Evolutionary conservation across 1,140 invertebrate species (phyloP).

Genomic region (Conus betulinus): DNA sequence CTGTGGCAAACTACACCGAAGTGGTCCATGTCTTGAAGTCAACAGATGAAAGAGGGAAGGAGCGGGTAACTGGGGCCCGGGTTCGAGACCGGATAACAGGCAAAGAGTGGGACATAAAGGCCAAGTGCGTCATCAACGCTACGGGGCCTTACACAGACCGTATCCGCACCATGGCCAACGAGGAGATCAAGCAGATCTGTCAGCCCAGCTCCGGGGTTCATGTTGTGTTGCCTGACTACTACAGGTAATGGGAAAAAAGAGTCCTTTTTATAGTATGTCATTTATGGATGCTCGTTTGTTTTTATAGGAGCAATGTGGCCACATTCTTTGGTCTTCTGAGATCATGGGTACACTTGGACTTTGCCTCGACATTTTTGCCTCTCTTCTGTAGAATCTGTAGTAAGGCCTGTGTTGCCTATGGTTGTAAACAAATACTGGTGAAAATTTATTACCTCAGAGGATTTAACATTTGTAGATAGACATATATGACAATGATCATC

Average conservation of each 20-base stretch:
- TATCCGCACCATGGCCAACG: constrained; percentile 97
- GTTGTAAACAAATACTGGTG: no score
- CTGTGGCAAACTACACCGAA: constrained; percentile 94
- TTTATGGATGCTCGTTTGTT: no score
- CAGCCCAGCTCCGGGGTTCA: constrained; percentile 98
- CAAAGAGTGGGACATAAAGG: constrained; percentile 90
- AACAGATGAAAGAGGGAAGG: constrained; percentile 80
- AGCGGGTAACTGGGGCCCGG: constrained; percentile 79
- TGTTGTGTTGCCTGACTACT: constrained; percentile 98
- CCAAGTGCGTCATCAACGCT: constrained; percentile 98
- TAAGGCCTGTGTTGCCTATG: no score
- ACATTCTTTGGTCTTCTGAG: no score
- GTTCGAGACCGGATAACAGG: constrained; percentile 76
- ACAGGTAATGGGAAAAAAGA: constrained; percentile 81
- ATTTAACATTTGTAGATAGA: no score
- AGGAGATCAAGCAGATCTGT: constrained; percentile 88
- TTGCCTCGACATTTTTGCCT: no score
- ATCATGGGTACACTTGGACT: no score
- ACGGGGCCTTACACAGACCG: constrained; percentile 98
- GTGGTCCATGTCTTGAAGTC: constrained; percentile 88
- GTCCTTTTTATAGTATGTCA: no score
- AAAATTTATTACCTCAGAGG: no score
- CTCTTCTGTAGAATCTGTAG: no score
- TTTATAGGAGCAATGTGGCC: no score
- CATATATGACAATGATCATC: no score